A percentile compares a stretch with the other conserved stretches of the same genome.
phyloP scores from a whole-genome alignment of 1,140 invertebrate species.

The Heliothis virescens region DNA sequence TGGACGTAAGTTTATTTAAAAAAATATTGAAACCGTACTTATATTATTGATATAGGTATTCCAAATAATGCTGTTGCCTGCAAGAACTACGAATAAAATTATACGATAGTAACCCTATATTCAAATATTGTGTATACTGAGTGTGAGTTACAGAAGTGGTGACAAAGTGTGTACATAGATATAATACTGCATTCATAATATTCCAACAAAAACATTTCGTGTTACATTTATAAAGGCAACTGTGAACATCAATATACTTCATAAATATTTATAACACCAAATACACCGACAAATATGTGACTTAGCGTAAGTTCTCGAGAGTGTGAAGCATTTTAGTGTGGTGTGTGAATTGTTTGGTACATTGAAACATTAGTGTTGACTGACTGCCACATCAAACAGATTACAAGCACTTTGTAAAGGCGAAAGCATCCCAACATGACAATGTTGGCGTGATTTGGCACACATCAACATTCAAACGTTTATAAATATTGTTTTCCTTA shows the following conservation, averaged over 20 bases:
- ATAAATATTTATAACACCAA: conserved; percentile 69
- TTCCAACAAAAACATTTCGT: conserved; percentile 53
- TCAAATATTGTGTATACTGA: conserved; percentile 61
- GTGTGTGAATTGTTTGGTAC: conserved; percentile 72
- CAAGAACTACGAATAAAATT: conserved; percentile 57
- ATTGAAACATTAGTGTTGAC: conserved; percentile 76
- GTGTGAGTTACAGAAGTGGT: conserved; percentile 67
- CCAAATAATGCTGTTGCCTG: conserved; percentile 57
- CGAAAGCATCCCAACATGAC: conserved; percentile 54
- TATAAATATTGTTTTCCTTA: conserved; percentile 2
- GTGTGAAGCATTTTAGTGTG: conserved; percentile 73
- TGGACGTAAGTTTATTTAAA: conserved; percentile 76
- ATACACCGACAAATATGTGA: conserved; percentile 67
- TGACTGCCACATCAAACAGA: conserved; percentile 65
- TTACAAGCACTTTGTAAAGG: conserved; percentile 40
- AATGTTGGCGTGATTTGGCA: conserved; percentile 51
- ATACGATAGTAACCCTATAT: conserved; percentile 54
- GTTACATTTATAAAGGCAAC: conserved; percentile 41
- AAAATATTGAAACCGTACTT: conserved; percentile 65
- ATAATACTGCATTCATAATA: conserved; percentile 61
- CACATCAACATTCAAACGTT: conserved; percentile 21
- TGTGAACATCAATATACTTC: conserved; percentile 58
- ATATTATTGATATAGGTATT: conserved; percentile 58
- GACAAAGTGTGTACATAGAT: conserved; percentile 61
- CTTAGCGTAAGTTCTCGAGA: conserved; percentile 55